phyloP scores from a whole-genome alignment of 2,888 invertebrate genomes.

The Selenia dentaria region DNA sequence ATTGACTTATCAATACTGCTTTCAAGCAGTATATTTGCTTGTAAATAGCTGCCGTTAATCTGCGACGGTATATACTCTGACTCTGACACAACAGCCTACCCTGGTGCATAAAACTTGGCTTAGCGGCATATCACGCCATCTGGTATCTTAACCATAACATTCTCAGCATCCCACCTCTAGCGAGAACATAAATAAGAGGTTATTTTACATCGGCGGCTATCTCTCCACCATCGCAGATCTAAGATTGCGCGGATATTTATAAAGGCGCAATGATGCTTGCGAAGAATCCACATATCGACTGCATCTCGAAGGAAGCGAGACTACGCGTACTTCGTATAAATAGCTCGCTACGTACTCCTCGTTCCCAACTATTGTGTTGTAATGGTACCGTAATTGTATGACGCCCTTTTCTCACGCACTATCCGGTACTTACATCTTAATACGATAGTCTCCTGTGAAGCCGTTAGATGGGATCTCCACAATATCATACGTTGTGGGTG shows the following conservation, averaged over 20 bases:
- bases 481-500: conserved; percentile 15
- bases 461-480: conserved; percentile 28
- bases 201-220: conserved; percentile 15
- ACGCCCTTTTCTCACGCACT: conserved; percentile 39
- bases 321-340: conserved; percentile 3
- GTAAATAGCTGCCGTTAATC: no score
- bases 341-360: conserved; percentile 6
- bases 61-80: no score
- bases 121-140: no score
- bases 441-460: conserved; percentile 29
- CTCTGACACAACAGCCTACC: no score
- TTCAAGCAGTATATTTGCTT: no score
- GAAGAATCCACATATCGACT: conserved; percentile 16
- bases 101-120: no score
- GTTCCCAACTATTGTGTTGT: conserved; percentile 39
- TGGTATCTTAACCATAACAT: no score
- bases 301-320: conserved; percentile 9
- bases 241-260: conserved; percentile 15
- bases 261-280: conserved; percentile 16
- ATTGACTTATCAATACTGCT: no score
- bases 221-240: conserved; percentile 15
- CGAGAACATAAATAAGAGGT: no score
- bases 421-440: conserved; percentile 27
- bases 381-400: conserved; percentile 30
- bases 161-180: no score